Evolutionary conservation across 2,888 invertebrate species (phyloP).

Genomic region (Disparrhopalites patrizii): DNA sequence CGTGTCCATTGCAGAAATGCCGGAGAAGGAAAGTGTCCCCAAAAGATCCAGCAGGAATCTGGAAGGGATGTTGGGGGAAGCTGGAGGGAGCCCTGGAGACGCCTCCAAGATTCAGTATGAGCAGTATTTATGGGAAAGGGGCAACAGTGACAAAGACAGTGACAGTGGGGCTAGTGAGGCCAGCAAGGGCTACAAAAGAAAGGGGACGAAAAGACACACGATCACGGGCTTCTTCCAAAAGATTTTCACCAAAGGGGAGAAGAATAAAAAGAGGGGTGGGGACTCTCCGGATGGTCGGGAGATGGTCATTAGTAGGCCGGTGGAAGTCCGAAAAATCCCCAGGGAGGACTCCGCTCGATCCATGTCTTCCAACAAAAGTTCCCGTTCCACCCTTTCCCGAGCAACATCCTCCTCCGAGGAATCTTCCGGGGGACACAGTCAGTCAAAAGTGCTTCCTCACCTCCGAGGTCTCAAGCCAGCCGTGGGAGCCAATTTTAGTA

Average conservation of each 20-base stretch:
- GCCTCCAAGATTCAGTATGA: background rate
- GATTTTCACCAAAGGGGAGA: conserved; percentile 40
- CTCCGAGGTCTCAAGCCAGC: background rate
- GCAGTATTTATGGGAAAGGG: background rate
- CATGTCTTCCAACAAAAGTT: too few relatives aligned
- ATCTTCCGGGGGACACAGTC: background rate
- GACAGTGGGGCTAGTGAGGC: background rate
- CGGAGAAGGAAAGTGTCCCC: too few relatives aligned
- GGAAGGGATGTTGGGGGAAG: background rate
- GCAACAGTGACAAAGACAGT: background rate
- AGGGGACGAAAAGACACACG: conserved; percentile 25
- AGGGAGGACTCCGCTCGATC: background rate
- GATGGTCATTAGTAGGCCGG: conserved; percentile 42
- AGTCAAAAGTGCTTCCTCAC: background rate
- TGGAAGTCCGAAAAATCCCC: conserved; percentile 32
- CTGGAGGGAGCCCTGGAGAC: background rate
- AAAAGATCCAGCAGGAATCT: too few relatives aligned
- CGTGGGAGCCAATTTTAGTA: conserved; percentile 5
- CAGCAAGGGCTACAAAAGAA: background rate
- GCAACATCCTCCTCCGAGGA: too few relatives aligned
- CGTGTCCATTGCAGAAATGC: conserved; percentile 35
- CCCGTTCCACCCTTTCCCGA: too few relatives aligned
- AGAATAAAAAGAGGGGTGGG: conserved; percentile 29
- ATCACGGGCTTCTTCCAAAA: conserved; percentile 43
- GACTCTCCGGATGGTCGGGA: conserved; percentile 18